Percentiles rank a stretch among this genome's conserved stretches.
These are phyloP conservation scores for Pandemis heparana DNA, from an alignment of 2,888 invertebrate species.

Conservation along the genomic window DNA sequence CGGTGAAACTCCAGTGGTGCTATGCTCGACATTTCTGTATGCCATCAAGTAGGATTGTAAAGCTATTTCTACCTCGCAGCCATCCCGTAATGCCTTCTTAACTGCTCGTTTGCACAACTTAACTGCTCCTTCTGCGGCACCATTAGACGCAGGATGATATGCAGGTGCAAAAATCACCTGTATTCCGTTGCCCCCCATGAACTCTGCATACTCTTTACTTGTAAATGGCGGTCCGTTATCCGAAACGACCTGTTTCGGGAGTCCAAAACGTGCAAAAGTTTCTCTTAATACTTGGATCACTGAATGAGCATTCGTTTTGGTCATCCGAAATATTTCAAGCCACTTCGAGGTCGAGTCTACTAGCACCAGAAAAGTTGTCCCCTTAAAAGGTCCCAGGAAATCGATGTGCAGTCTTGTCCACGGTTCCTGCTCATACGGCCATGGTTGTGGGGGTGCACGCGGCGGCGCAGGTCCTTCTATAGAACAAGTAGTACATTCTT, in stretches of 20 bases:
- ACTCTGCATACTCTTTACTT: slow-evolving; percentile 14
- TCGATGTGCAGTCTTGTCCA: neutral
- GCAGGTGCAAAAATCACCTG: slow-evolving; percentile 17
- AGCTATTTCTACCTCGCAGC: neutral
- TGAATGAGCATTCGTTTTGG: neutral
- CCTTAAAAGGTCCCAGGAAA: neutral
- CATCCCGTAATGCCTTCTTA: slow-evolving; percentile 22
- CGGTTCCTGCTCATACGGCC: neutral
- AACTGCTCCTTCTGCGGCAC: slow-evolving; percentile 26
- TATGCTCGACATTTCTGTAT: no score
- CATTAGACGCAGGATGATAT: slow-evolving; percentile 36
- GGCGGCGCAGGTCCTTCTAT: neutral
- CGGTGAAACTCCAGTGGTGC: no score
- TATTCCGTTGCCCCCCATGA: slow-evolving; percentile 27
- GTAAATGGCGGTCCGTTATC: slow-evolving; percentile 38
- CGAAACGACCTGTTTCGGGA: slow-evolving; percentile 31
- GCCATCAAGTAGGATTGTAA: slow-evolving; percentile 5
- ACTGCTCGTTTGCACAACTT: slow-evolving; percentile 30
- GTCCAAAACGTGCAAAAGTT: slow-evolving; percentile 20
- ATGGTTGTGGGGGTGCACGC: neutral
- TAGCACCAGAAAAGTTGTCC: neutral
- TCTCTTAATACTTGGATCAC: slow-evolving; percentile 12
- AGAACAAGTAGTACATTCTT: neutral
- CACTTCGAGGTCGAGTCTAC: neutral
- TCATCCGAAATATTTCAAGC: neutral